These are phyloP conservation scores for Numenius phaeopus DNA, from an alignment of 2,797 vertebrate genomes.

Conservation along the genomic window DNA sequence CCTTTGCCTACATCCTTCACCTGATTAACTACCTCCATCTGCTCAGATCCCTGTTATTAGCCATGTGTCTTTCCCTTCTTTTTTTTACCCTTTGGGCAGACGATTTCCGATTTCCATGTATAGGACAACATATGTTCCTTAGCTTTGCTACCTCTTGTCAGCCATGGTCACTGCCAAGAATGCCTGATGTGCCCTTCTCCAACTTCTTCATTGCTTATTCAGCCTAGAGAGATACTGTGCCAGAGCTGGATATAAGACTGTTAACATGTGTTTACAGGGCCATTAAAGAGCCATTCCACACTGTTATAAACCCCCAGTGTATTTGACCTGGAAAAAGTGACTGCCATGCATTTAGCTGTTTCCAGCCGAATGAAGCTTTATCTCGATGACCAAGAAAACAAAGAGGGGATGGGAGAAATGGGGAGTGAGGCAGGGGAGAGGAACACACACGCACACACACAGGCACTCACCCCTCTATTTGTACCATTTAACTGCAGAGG, in stretches of 20 bases:
- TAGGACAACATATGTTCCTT: slow-evolving; percentile 65
- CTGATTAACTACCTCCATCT: slow-evolving; percentile 58
- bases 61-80: slow-evolving; percentile 29
- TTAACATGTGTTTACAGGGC: slow-evolving; percentile 70
- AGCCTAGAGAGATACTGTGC: slow-evolving; percentile 57
- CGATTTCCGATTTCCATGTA: slow-evolving; percentile 55
- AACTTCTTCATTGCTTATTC: slow-evolving; percentile 70
- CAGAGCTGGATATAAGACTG: slow-evolving; percentile 45
- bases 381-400: slow-evolving; percentile 63
- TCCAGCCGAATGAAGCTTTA: slow-evolving; percentile 56
- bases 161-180: slow-evolving; percentile 64
- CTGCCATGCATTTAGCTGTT: slow-evolving; percentile 51
- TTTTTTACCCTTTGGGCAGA: slow-evolving; percentile 53
- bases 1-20: slow-evolving; percentile 40
- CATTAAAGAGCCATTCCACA: slow-evolving; percentile 46
- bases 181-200: slow-evolving; percentile 65
- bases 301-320: slow-evolving; percentile 58
- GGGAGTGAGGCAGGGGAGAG: neutral
- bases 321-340: slow-evolving; percentile 69
- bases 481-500: slow-evolving; percentile 80
- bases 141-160: slow-evolving; percentile 61
- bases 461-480: slow-evolving; percentile 76
- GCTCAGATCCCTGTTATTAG: slow-evolving; percentile 52
- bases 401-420: neutral
- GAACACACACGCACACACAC: neutral